Evolutionary conservation across 2,888 invertebrate genomes (phyloP).

Genomic region (Scaptomyza reducta): DNA sequence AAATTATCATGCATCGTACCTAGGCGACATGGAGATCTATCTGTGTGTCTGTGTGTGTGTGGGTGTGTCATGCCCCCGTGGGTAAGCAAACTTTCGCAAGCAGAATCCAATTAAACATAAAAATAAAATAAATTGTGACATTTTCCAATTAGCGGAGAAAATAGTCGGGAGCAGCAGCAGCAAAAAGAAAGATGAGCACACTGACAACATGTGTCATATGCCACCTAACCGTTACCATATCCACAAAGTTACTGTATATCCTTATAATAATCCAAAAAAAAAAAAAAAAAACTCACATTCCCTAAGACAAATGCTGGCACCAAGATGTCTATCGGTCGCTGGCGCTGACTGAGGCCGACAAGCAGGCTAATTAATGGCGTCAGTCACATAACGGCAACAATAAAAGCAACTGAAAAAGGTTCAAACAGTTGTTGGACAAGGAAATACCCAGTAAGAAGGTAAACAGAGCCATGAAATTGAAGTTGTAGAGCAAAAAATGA

Average conservation of each 20-base stretch:
- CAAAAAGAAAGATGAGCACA: slow-evolving; percentile 63
- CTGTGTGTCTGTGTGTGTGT: neutral
- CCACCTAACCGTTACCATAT: slow-evolving; percentile 17
- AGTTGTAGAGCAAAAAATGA: too few species aligned
- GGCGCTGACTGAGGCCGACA: slow-evolving; percentile 41
- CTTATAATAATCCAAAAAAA: neutral
- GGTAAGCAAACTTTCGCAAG: slow-evolving; percentile 49
- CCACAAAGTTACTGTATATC: neutral
- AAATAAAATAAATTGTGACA: slow-evolving; percentile 79
- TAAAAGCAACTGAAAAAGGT: slow-evolving; percentile 12
- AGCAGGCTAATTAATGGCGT: slow-evolving; percentile 74
- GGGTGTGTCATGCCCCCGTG: neutral
- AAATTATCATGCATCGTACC: slow-evolving; percentile 77
- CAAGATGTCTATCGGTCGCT: slow-evolving; percentile 74
- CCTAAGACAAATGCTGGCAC: slow-evolving; percentile 73
- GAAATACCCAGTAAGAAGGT: neutral
- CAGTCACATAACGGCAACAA: slow-evolving; percentile 56
- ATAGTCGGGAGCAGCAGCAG: slow-evolving; percentile 44
- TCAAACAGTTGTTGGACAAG: neutral
- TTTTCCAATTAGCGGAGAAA: slow-evolving; percentile 76
- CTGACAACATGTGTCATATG: slow-evolving; percentile 77
- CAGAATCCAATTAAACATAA: slow-evolving; percentile 76
- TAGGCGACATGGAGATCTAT: slow-evolving; percentile 54
- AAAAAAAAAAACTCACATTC: neutral
- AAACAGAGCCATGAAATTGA: neutral